Percentiles rank a stretch among this genome's conserved stretches.
phyloP scores from a whole-genome alignment of 2,888 invertebrate species.

The Agrochola macilenta region DNA sequence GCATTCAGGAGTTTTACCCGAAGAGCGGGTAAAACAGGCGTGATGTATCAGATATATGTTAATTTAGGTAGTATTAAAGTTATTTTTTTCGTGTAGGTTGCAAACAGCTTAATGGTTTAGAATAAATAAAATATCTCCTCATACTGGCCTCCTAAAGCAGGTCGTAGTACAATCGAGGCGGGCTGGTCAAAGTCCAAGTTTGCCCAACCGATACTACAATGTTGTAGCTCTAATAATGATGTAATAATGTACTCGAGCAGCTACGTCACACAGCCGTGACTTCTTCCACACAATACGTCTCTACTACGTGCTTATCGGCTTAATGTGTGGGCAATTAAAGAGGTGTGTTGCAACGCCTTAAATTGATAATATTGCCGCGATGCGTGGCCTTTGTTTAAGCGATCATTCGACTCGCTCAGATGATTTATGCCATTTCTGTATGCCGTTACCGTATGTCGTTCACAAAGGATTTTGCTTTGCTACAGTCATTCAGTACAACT shows the following conservation, averaged over 20 bases:
- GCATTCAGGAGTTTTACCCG: no score
- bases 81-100: slow-evolving; percentile 10
- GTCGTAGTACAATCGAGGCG: slow-evolving; percentile 41
- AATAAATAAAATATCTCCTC: slow-evolving; percentile 60
- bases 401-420: slow-evolving; percentile 21
- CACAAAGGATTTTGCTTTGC: slow-evolving; percentile 7
- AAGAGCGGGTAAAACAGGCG: not conserved
- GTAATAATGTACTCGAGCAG: slow-evolving; percentile 11
- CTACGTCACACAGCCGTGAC: slow-evolving; percentile 61
- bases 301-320: slow-evolving; percentile 71
- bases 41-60: not conserved
- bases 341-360: slow-evolving; percentile 62
- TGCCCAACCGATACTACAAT: slow-evolving; percentile 49
- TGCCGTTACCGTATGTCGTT: not conserved
- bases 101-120: slow-evolving; percentile 23
- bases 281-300: slow-evolving; percentile 58
- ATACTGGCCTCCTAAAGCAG: slow-evolving; percentile 58
- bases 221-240: no score
- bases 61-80: not conserved
- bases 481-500: not conserved
- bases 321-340: slow-evolving; percentile 57
- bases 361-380: slow-evolving; percentile 55
- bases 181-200: slow-evolving; percentile 65
- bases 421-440: slow-evolving; percentile 27
- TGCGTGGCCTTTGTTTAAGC: slow-evolving; percentile 50